These are phyloP conservation scores for Scaeva pyrastri DNA, from an alignment of 2,888 invertebrate species.

Conservation along the genomic window DNA sequence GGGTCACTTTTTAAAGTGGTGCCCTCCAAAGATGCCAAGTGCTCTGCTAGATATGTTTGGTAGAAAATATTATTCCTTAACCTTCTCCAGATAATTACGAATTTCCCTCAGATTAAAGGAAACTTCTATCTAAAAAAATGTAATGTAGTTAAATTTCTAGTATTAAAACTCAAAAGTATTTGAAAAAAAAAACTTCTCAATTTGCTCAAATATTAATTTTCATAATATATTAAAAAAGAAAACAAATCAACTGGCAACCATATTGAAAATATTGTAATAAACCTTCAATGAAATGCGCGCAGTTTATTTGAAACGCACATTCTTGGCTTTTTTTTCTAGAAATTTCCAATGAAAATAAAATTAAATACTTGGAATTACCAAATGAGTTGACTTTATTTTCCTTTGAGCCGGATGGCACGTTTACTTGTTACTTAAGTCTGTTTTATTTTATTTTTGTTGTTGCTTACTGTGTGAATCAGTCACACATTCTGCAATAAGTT, in stretches of 20 bases:
- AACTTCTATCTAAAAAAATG: too few relatives aligned
- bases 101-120: too few relatives aligned
- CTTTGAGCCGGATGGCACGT: conserved; percentile 28
- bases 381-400: conserved; percentile 31
- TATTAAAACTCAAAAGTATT: too few relatives aligned
- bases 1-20: too few relatives aligned
- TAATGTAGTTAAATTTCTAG: too few relatives aligned
- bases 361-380: conserved; percentile 31
- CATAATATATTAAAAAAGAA: background rate
- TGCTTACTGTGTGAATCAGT: conserved; percentile 14
- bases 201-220: background rate
- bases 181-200: too few relatives aligned
- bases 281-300: background rate
- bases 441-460: background rate
- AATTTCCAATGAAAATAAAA: conserved; percentile 31
- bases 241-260: background rate
- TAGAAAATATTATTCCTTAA: too few relatives aligned
- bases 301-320: conserved; percentile 18
- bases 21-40: too few relatives aligned
- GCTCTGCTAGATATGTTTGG: too few relatives aligned
- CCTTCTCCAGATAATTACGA: too few relatives aligned
- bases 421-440: conserved; percentile 20
- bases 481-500: conserved; percentile 48
- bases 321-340: conserved; percentile 24
- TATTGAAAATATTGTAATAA: conserved; percentile 5